Conservation (phyloP, 2,797 vertebrate species). For the Chromis chromis region DNA sequence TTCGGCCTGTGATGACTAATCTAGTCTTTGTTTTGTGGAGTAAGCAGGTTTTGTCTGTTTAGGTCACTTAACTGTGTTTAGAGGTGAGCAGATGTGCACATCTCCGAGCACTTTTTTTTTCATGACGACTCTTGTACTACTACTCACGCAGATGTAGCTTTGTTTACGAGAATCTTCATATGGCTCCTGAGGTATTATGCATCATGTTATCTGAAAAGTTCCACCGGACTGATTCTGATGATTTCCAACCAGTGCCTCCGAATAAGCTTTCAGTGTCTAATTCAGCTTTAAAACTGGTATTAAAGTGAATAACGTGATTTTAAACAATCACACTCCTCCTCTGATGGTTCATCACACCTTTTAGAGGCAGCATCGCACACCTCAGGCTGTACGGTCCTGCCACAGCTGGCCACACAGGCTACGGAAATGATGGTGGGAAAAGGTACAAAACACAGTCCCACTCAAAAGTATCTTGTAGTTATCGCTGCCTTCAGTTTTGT, state of each 20-base stretch:
- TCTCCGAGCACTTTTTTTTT: slow-evolving; percentile 34
- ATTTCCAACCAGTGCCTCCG: background rate
- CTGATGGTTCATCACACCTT: slow-evolving; percentile 13
- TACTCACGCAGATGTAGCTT: slow-evolving; percentile 31
- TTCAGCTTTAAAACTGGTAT: slow-evolving; percentile 5
- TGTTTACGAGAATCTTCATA: slow-evolving; percentile 13
- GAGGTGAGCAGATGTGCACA: slow-evolving; percentile 44
- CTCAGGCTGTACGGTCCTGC: background rate
- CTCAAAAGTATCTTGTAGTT: background rate
- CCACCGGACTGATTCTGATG: background rate
- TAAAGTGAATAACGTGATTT: background rate
- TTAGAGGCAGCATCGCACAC: slow-evolving; percentile 11
- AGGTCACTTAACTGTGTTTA: slow-evolving; percentile 27
- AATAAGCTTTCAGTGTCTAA: background rate
- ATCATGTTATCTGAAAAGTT: slow-evolving; percentile 18
- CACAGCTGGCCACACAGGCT: slow-evolving; percentile 7
- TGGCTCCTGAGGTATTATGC: background rate
- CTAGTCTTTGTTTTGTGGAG: slow-evolving; percentile 26
- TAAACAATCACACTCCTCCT: background rate
- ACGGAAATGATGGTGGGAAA: background rate
- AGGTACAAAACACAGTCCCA: slow-evolving; percentile 3
- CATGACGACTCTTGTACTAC: slow-evolving; percentile 9
- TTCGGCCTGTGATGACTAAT: slow-evolving; percentile 11
- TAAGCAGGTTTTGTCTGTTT: slow-evolving; percentile 38
- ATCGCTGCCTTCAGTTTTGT: slow-evolving; percentile 25